These are phyloP conservation scores for Leucophora obtusa DNA, from an alignment of 2,888 invertebrate species.

Conservation along the genomic window DNA sequence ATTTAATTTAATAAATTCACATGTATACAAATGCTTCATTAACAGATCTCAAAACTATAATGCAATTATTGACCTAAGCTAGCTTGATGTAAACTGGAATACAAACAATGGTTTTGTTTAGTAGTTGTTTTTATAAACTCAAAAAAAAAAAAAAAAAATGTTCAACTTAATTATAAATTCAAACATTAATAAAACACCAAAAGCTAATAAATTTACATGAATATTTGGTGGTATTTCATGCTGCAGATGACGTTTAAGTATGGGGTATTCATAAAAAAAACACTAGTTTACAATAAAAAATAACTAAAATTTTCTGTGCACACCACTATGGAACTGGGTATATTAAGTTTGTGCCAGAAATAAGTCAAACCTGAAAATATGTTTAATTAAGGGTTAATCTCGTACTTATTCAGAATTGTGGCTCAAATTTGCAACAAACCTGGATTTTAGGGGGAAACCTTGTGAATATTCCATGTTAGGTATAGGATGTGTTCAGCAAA, in stretches of 20 bases:
- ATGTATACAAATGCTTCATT: neutral
- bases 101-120: neutral
- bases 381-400: no score
- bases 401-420: no score
- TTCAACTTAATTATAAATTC: neutral
- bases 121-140: no score
- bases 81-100: neutral
- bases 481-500: no score
- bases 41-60: neutral
- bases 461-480: no score
- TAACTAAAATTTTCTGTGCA: no score
- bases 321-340: no score
- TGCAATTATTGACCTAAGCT: neutral
- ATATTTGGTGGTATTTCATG: neutral
- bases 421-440: no score
- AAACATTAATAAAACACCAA: neutral
- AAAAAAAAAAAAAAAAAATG: neutral
- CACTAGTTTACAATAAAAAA: no score
- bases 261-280: neutral
- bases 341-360: no score
- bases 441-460: no score
- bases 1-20: neutral
- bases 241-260: slow-evolving; percentile 1
- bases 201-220: neutral
- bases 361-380: no score